Evolutionary conservation across 37 sponge, comb jelly and placozoan genomes (phyloP), one percentile per base, ranked within the genome.

Genomic region (Theonella swinhoei): DNA sequence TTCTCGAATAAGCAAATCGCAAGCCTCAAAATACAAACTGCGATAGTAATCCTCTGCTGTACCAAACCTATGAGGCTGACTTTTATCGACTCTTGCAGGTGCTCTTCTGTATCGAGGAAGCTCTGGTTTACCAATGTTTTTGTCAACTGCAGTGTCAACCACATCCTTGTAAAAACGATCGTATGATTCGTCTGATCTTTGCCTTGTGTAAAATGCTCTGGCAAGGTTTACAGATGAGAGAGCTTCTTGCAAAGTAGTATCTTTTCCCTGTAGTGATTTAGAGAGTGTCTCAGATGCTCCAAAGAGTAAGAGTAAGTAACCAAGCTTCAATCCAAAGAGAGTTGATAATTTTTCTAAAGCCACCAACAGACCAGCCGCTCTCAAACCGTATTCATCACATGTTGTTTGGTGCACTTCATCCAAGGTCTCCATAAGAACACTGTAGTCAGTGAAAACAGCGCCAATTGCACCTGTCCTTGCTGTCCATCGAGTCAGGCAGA

Each of bases 401-500:
- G 88, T 84, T 29, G 85, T 88, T 33, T 58, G 62, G 70, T 82
- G 47, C n/a, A 83, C 87, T 70, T 91, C 88, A 62, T 81, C 83
- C 59, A 91, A 47, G 1, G 79, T 38, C 25, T 81, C 83, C 59
- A 82, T 71, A 11, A 91, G 35, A 19, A 86, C 47, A 11, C 62
- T 54, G 36, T 81, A 91, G 32, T 91, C 76, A 35, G 38, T 77
- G 23, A 86, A 1, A 7, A 86, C 67, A 9, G 87, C 87, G 29
- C 76, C 74, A 40, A 86, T 72, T 60, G 91, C 87, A 38, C 4
- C 78, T 4, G 83, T 81, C 64, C 83, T 76, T 43, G 65, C 92
- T 38, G 92, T 91, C 92, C 88, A 87, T 17, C 84, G 42, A 20
- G 80, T 91, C 42, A 79, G 86, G 39, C 91, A 91, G 20, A 91